Evolutionary conservation across 2,113 vertebrate species (phyloP).

Genomic region (Carassius carassius): DNA sequence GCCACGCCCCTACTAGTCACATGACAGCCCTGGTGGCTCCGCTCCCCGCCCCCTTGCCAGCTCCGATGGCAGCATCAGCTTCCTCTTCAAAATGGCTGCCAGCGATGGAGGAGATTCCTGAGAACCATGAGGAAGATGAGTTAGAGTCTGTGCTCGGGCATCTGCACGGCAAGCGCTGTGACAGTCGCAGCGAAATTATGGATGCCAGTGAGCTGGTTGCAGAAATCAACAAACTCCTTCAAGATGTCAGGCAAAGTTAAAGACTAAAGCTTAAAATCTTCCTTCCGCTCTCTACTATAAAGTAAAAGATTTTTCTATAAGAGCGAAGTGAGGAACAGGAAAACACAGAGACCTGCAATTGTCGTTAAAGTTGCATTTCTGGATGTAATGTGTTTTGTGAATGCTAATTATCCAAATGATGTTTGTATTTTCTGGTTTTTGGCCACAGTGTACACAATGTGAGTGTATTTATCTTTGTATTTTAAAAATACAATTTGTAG

Average conservation of each 20-base stretch:
- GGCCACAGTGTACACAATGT: constrained; percentile 93
- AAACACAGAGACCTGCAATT: constrained; percentile 79
- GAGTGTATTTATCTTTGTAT: constrained; percentile 99
- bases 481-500: constrained; percentile 99
- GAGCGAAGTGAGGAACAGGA: constrained; percentile 17
- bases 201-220: constrained; percentile 97
- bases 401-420: constrained; percentile 95
- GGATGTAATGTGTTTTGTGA: constrained; percentile 96
- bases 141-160: constrained; percentile 93
- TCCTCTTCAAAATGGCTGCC: constrained; percentile 93
- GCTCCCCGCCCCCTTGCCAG: constrained; percentile 58
- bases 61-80: constrained; percentile 47
- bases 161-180: constrained; percentile 80
- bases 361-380: constrained; percentile 92
- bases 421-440: constrained; percentile 88
- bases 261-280: not conserved
- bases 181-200: constrained; percentile 95
- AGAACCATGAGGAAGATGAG: constrained; percentile 97
- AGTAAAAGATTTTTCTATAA: constrained; percentile 64
- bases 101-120: constrained; percentile 98
- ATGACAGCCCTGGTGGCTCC: constrained; percentile 67
- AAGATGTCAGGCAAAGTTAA: constrained; percentile 94
- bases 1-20: constrained; percentile 80
- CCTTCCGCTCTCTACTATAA: not conserved
- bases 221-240: constrained; percentile 97